Conservation (phyloP, 1,140 invertebrate genomes). For the Scaptomyza hsui region DNA sequence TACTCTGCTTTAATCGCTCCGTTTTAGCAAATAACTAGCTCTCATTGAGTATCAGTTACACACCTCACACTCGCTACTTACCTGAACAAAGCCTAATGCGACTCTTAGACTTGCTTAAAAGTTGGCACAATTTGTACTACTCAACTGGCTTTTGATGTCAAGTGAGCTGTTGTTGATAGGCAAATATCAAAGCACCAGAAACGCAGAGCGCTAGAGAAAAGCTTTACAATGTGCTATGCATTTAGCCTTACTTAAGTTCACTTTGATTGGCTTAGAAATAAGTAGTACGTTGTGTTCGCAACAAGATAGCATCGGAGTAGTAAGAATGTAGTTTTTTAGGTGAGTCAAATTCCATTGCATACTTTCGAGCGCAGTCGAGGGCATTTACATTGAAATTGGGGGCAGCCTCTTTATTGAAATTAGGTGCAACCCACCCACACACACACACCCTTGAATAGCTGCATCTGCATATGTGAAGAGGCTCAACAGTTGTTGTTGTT, state of each 20-base stretch:
- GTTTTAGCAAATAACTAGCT: constrained; percentile 8
- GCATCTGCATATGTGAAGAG: constrained; percentile 11
- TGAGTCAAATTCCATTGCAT: constrained; percentile 27
- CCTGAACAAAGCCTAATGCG: constrained; percentile 4
- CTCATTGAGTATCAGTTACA: constrained; percentile 9
- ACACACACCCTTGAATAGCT: background rate
- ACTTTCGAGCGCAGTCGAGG: constrained; percentile 9
- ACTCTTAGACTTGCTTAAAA: constrained; percentile 4
- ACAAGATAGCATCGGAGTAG: background rate
- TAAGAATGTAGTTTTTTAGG: constrained; percentile 10
- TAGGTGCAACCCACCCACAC: constrained; percentile 4
- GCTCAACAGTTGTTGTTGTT: constrained; percentile 25
- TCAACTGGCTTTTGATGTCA: constrained; percentile 30
- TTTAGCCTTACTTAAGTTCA: constrained; percentile 7
- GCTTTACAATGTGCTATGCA: background rate
- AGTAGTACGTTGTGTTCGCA: constrained; percentile 6
- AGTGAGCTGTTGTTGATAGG: constrained; percentile 15
- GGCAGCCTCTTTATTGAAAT: constrained; percentile 32
- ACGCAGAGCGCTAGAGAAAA: background rate
- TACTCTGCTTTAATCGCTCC: background rate
- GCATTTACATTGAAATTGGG: constrained; percentile 34
- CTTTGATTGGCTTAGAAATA: constrained; percentile 11
- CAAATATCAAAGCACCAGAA: constrained; percentile 2
- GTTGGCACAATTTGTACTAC: constrained; percentile 10
- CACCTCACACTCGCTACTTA: constrained; percentile 1